Percentiles rank a stretch among this genome's conserved stretches.
These are phyloP conservation scores for Meloe dianella DNA, from an alignment of 2,888 invertebrate genomes.

Conservation along the genomic window DNA sequence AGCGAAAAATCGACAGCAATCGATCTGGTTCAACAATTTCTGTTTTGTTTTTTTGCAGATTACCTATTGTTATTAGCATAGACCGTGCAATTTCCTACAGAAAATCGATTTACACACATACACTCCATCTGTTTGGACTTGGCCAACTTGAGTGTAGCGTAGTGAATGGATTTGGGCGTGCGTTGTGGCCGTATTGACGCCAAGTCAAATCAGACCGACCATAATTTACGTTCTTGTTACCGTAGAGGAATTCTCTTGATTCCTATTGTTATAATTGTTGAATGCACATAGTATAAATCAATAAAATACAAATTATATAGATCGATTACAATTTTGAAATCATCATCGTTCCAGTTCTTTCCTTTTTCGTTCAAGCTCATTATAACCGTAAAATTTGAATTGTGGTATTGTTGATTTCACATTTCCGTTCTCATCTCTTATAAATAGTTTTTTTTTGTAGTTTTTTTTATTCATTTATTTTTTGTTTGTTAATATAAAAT, in stretches of 20 bases:
- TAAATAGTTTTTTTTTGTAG: too few species aligned
- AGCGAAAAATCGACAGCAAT: not conserved
- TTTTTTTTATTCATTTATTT: too few species aligned
- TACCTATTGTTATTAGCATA: not conserved
- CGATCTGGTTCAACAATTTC: not conserved
- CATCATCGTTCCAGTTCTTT: not conserved
- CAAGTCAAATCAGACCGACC: not conserved
- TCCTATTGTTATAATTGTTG: constrained; percentile 7
- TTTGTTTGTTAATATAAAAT: not conserved
- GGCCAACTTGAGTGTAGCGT: too few species aligned
- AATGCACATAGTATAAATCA: not conserved
- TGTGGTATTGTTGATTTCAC: not conserved
- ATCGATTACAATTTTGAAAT: constrained; percentile 9
- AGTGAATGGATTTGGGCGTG: too few species aligned
- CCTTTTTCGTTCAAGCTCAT: not conserved
- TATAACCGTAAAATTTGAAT: constrained; percentile 12
- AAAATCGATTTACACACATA: not conserved
- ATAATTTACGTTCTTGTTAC: not conserved
- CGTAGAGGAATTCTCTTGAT: not conserved
- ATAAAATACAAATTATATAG: not conserved
- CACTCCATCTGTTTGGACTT: too few species aligned
- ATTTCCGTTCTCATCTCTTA: not conserved
- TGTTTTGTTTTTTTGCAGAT: not conserved
- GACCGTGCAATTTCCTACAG: not conserved
- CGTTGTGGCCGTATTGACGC: too few species aligned